Base-by-base conservation (phyloP, 2,888 invertebrate species). In the Seira musarum region DNA sequence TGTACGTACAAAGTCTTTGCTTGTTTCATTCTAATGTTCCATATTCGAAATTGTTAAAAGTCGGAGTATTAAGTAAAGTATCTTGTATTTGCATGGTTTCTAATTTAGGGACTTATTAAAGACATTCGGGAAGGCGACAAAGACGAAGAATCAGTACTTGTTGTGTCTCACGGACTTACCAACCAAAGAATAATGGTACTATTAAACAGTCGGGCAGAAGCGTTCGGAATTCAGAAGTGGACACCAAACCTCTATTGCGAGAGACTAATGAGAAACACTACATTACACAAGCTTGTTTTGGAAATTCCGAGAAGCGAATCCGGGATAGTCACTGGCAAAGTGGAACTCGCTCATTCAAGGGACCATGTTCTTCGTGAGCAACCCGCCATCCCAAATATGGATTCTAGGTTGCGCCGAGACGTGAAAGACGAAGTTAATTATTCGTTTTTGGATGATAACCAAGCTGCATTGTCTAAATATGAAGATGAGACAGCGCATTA, bases 171-270 rank as follows among this genome's bases (percentile, higher is more conserved):
- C 19, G 71, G 71, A 15, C 49, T 78, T 0, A 61, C 78, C 1
- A 78, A 57, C 13, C 78, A 78, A 17, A 57, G 78, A 6, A n/a
- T 72, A 19, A 71, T 78, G 71, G 30, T 72, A 5, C 30, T 78
- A 2, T 35, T 78, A 21, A 78, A 78, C 15, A 60, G 3, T 13
- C 65, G 64, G 0, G 15, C 71, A 8, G 24, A 67, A 6, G 24
- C n/a, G 1, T 61, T 66, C 5, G 71, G 71, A 0, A 67, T 78
- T 24, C 49, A 53, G 8, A 22, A 69, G 13, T 72, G n/a, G 64
- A 53, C 49, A 8, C 49, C 13, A 21, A 77, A 65, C 46, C 35
- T 57, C 21, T 77, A 49, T 19, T 53, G 70, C 30, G 76, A 77
- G 35, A 69, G 40, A 21, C 19, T 77, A 2, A 70, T 77, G 69